phyloP scores from a whole-genome alignment of 2,113 vertebrate genomes.

The Anolis carolinensis region DNA sequence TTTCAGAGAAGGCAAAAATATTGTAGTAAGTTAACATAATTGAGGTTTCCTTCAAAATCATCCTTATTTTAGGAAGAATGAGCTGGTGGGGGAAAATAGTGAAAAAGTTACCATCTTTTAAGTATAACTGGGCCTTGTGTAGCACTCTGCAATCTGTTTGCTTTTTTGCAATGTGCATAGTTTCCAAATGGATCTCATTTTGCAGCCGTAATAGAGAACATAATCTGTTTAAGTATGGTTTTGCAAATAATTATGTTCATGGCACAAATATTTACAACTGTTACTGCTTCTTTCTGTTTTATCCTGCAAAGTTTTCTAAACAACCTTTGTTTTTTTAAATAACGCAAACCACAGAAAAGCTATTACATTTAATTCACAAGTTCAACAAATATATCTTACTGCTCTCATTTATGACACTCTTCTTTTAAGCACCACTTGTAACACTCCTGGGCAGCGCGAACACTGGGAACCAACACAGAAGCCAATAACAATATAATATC shows the following conservation, averaged over 20 bases:
- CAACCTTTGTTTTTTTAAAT: not conserved
- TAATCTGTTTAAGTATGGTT: not conserved
- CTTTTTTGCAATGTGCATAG: not conserved
- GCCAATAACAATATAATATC: too few relatives aligned
- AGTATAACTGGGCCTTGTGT: not conserved
- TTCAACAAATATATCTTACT: too few relatives aligned
- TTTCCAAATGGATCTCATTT: not conserved
- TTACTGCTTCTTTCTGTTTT: not conserved
- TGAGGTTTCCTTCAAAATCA: not conserved
- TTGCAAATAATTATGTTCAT: not conserved
- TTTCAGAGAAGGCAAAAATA: slow-evolving; percentile 12
- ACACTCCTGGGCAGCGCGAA: too few relatives aligned
- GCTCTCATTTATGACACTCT: not conserved
- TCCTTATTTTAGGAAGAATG: not conserved
- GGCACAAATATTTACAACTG: not conserved
- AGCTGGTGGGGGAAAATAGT: not conserved
- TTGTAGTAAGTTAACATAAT: not conserved
- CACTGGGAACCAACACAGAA: too few relatives aligned
- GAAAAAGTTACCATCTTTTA: not conserved
- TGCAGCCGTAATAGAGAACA: not conserved
- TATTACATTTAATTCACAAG: too few relatives aligned
- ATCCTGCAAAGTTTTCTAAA: not conserved
- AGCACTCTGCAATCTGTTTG: not conserved
- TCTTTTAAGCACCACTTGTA: not conserved
- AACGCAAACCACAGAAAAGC: too few relatives aligned